Evolutionary conservation across 2,113 vertebrate species (phyloP), one percentile per base, ranked within the genome.

Genomic region (Syngnathus typhle): DNA sequence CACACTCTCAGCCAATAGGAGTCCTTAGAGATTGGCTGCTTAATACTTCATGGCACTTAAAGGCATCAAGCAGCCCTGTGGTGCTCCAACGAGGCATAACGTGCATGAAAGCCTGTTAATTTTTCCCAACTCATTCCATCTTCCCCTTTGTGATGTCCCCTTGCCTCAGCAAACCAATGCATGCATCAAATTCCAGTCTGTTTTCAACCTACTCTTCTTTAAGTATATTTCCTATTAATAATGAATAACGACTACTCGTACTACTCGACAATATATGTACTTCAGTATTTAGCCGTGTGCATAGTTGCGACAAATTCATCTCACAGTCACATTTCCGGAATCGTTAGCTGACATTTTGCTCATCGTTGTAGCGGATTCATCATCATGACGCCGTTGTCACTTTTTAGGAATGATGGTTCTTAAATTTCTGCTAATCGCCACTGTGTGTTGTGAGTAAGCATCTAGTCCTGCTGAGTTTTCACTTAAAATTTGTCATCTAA

Each of bases 31-130:
- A 85, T 79, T 54, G 69, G 38, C 59, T 43, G 56, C 68, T 89
- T 88, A 91, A 89, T 89, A 87, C 82, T 88, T 84, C 83, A 87
- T 89, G 72, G 85, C 85, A 88, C 86, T 89, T 87, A 86, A 71
- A 85, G 77, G 83, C 82, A 84, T 77, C 82, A 87, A 78, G 82
- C 83, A 68, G 80, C 71, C 72, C 73, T 2, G 56, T 77, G 65
- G 83, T 83, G 73, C 80, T 85, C 70, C 79, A 69, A 72, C 79
- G 68, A 82, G 78, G 77, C 81, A 56, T 65, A 70, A 77, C 78
- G 78, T 0, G 78, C 82, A 88, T 52, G 65, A 85, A 79, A 82
- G 80, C 88, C 76, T 88, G 80, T 68, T 87, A 86, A 89, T 86
- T 80, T 70, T 66, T 59, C 66, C 71, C 59, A 82, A 74, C 78